phyloP scores from a whole-genome alignment of 2,113 vertebrate genomes.

The Phyllopteryx taeniolatus region DNA sequence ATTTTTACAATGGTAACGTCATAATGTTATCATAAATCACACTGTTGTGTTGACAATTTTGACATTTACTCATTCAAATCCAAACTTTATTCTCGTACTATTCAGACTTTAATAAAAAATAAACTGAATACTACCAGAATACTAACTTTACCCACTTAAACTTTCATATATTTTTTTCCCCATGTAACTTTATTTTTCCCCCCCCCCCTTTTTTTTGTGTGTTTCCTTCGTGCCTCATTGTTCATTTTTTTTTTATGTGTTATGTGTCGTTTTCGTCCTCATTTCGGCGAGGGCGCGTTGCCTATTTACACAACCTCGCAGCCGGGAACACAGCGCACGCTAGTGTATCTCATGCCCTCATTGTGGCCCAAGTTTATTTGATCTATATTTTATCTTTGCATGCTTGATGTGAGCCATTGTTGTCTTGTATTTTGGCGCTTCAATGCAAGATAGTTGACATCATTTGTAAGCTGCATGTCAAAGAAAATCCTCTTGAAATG shows the following conservation, averaged over 20 bases:
- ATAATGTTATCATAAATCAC: neutral
- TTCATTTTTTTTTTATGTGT: conserved; percentile 18
- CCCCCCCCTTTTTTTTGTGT: neutral
- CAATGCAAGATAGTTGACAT: conserved; percentile 29
- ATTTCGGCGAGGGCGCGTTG: conserved; percentile 24
- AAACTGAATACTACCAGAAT: too few relatives aligned
- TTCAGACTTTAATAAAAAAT: too few relatives aligned
- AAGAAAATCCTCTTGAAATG: conserved; percentile 4
- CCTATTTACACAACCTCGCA: conserved; percentile 21
- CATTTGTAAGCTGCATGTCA: conserved; percentile 20
- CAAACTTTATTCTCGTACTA: neutral
- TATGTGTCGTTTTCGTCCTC: conserved; percentile 14
- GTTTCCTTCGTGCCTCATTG: neutral
- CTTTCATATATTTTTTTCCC: neutral
- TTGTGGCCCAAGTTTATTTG: conserved; percentile 7
- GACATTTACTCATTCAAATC: neutral
- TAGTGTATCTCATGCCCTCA: neutral
- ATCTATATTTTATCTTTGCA: conserved; percentile 10
- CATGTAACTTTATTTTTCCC: too few relatives aligned
- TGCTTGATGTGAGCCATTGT: conserved; percentile 19
- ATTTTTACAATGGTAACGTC: neutral
- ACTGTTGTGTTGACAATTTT: neutral
- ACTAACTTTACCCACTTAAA: neutral
- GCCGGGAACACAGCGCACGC: conserved; percentile 18
- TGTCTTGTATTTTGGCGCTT: conserved; percentile 18